phyloP scores from a whole-genome alignment of 2,888 invertebrate species.

The Caradrina clavipalpis region DNA sequence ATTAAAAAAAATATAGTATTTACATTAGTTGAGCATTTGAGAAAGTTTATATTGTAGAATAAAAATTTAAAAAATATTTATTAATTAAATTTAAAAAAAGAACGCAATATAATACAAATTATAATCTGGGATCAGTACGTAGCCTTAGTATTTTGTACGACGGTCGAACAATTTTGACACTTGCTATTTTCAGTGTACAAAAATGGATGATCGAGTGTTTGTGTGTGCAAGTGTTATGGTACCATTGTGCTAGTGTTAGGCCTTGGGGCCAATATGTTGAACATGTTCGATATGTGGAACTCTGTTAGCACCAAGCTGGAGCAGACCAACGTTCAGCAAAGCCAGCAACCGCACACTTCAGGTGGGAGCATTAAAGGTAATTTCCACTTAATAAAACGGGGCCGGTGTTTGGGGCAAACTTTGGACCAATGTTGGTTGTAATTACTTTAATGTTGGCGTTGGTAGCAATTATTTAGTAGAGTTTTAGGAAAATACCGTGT shows the following conservation, averaged over 20 bases:
- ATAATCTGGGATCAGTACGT: constrained; percentile 87
- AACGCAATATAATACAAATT: constrained; percentile 78
- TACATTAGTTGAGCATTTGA: constrained; percentile 91
- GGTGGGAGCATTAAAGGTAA: constrained; percentile 96
- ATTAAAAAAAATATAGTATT: constrained; percentile 86
- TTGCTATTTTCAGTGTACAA: constrained; percentile 78
- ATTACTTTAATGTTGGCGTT: constrained; percentile 31
- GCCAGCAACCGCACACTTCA: constrained; percentile 94
- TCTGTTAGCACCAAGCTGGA: constrained; percentile 94
- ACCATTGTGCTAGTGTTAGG: constrained; percentile 69
- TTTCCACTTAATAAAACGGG: constrained; percentile 79
- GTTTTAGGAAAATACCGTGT: constrained; percentile 5
- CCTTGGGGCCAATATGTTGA: constrained; percentile 86
- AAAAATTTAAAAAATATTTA: constrained; percentile 70
- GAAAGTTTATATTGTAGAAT: constrained; percentile 86
- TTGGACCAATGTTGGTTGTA: constrained; percentile 42
- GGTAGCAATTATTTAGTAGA: constrained; percentile 23
- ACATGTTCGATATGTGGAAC: constrained; percentile 96
- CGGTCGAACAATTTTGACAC: constrained; percentile 86
- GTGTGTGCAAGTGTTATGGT: constrained; percentile 66
- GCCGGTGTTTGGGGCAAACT: constrained; percentile 66
- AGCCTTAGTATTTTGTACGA: constrained; percentile 85
- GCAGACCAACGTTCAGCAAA: constrained; percentile 92
- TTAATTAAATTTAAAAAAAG: constrained; percentile 67
- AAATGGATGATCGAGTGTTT: constrained; percentile 75